Conservation (phyloP, 2,797 vertebrate species). For the Enteromius viviparus region DNA sequence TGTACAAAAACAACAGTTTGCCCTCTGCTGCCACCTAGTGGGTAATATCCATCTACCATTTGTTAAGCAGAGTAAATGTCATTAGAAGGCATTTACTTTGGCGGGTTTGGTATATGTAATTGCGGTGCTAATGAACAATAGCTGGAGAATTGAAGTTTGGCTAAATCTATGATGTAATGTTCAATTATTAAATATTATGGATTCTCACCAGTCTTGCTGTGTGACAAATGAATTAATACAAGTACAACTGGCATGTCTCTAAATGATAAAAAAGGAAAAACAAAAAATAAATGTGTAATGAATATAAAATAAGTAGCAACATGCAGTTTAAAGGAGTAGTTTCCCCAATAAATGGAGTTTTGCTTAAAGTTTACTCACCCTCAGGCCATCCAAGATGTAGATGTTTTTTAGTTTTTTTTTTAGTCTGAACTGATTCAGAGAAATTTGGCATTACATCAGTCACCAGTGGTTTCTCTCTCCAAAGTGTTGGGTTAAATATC, state of each 20-base stretch:
- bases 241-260: background rate
- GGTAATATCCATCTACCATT: constrained; percentile 28
- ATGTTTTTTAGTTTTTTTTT: background rate
- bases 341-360: background rate
- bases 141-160: background rate
- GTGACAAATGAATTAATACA: background rate
- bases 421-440: background rate
- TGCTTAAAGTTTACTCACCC: background rate
- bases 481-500: background rate
- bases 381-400: background rate
- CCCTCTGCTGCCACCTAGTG: constrained; percentile 71
- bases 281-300: background rate
- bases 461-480: background rate
- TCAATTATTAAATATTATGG: background rate
- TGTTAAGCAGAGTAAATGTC: background rate
- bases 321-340: background rate
- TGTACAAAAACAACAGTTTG: constrained; percentile 8
- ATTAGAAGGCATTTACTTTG: background rate
- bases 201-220: background rate
- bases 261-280: background rate
- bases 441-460: background rate
- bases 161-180: background rate
- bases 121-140: background rate
- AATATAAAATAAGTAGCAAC: background rate
- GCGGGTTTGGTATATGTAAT: background rate